phyloP scores from a whole-genome alignment of 2,113 vertebrate species.

The Heterotis niloticus region DNA sequence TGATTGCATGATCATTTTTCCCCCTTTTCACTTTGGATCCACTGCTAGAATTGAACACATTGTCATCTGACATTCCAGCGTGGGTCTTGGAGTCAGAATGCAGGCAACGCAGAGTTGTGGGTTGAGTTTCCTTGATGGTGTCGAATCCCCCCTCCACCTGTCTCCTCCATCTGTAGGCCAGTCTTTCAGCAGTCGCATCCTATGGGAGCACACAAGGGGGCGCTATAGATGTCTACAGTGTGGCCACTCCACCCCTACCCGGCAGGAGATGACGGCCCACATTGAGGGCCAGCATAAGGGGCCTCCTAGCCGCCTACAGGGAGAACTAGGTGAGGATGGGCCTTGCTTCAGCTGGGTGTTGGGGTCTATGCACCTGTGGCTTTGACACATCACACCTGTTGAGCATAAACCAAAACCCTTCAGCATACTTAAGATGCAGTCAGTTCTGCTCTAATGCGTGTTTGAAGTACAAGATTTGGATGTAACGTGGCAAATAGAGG shows the following conservation, averaged over 20 bases:
- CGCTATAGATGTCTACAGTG: constrained; percentile 88
- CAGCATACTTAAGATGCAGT: not conserved
- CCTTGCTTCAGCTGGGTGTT: not conserved
- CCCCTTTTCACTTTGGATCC: constrained; percentile 6
- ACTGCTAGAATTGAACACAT: not conserved
- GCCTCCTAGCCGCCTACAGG: constrained; percentile 44
- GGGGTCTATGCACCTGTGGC: too few relatives aligned
- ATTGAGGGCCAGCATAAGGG: constrained; percentile 72
- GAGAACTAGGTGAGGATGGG: constrained; percentile 50
- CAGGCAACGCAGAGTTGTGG: not conserved
- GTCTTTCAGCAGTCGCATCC: constrained; percentile 74
- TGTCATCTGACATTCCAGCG: constrained; percentile 18
- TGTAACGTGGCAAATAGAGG: not conserved
- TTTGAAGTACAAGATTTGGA: not conserved
- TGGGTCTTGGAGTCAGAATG: constrained; percentile 15
- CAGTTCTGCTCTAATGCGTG: not conserved
- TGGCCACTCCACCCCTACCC: constrained; percentile 65
- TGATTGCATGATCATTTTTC: constrained; percentile 2
- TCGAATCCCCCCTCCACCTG: not conserved
- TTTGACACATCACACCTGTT: too few relatives aligned
- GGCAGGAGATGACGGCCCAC: constrained; percentile 82
- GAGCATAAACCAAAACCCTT: too few relatives aligned
- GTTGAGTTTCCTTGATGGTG: constrained; percentile 6
- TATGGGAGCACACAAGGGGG: constrained; percentile 90
- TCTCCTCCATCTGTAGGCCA: constrained; percentile 56